phyloP scores from a whole-genome alignment of 2,888 invertebrate species.

The Mechanitis mazaeus region DNA sequence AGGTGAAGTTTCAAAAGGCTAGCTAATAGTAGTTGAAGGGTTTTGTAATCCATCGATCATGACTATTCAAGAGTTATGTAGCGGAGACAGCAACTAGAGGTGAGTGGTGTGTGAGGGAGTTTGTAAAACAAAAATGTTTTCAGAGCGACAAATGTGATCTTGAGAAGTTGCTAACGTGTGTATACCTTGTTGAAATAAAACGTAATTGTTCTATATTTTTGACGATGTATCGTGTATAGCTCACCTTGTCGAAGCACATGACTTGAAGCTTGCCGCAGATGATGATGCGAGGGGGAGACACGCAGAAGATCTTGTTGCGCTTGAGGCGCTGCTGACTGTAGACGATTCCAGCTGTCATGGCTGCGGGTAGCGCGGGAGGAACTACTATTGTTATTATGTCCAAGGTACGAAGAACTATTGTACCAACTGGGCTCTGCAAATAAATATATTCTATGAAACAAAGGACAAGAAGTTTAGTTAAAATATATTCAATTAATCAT shows the following conservation, averaged over 20 bases:
- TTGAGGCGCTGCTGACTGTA: constrained; percentile 85
- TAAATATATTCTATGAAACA: background rate
- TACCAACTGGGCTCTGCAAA: constrained; percentile 69
- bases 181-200: too few species aligned
- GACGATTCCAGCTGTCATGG: constrained; percentile 88
- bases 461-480: too few species aligned
- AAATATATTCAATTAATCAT: too few species aligned
- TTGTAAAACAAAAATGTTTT: too few species aligned
- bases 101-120: too few species aligned
- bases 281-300: constrained; percentile 86
- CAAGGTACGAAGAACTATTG: constrained; percentile 85
- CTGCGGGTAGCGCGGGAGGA: constrained; percentile 93
- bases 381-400: constrained; percentile 96
- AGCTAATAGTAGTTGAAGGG: too few species aligned
- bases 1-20: too few species aligned
- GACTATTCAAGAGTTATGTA: too few species aligned
- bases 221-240: background rate
- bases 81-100: constrained; percentile 55
- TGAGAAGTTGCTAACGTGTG: too few species aligned
- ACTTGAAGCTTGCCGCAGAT: constrained; percentile 87
- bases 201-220: too few species aligned
- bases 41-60: too few species aligned
- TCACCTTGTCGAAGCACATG: constrained; percentile 93
- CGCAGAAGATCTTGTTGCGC: constrained; percentile 83
- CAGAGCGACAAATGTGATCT: too few species aligned